These are phyloP conservation scores for Nebria brevicollis DNA, from an alignment of 2,888 invertebrate genomes.

Conservation along the genomic window DNA sequence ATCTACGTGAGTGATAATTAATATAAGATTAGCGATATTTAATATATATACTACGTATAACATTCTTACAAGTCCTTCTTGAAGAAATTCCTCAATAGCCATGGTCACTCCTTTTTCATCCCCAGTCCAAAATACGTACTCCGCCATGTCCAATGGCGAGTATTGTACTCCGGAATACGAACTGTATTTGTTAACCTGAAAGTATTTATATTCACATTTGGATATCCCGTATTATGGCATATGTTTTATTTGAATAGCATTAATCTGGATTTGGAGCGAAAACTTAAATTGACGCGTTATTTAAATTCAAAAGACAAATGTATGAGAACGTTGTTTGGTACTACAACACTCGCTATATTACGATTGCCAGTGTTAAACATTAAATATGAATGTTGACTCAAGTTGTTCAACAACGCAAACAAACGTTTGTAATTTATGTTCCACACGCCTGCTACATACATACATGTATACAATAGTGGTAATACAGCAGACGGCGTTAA, in stretches of 20 bases:
- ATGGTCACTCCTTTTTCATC: constrained; percentile 81
- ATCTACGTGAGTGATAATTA: constrained; percentile 64
- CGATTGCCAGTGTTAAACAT: background rate
- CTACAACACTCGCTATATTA: background rate
- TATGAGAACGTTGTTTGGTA: background rate
- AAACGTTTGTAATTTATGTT: background rate
- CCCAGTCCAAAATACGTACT: constrained; percentile 85
- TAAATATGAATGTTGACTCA: background rate
- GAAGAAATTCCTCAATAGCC: constrained; percentile 80
- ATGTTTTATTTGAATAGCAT: no score
- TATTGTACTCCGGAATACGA: constrained; percentile 73
- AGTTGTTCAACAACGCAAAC: background rate
- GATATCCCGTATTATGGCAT: no score
- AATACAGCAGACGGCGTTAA: background rate
- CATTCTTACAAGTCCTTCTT: constrained; percentile 76
- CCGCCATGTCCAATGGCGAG: constrained; percentile 82
- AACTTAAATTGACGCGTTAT: no score
- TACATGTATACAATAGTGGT: background rate
- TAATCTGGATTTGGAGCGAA: no score
- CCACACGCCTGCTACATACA: background rate
- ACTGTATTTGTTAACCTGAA: constrained; percentile 68
- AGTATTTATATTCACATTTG: no score
- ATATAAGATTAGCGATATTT: no score
- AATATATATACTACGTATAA: background rate
- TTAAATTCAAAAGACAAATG: background rate